Conservation (phyloP, 2,113 vertebrate genomes). For the Burhinus oedicnemus region DNA sequence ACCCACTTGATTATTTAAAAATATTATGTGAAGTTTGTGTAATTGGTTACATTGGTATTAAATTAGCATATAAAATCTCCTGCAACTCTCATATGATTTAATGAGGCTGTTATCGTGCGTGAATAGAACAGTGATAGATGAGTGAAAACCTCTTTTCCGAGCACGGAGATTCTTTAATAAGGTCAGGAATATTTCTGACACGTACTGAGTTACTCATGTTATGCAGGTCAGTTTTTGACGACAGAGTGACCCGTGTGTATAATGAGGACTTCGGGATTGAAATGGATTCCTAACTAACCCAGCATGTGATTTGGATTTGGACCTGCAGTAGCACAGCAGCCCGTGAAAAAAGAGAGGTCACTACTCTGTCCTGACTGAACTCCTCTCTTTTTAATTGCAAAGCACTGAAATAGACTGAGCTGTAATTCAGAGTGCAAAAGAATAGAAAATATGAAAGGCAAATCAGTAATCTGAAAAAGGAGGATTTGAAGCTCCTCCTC, state of each 20-base stretch:
- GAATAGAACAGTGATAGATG: conserved; percentile 63
- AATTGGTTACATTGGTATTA: conserved; percentile 60
- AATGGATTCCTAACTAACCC: conserved; percentile 33
- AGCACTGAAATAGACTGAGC: background rate
- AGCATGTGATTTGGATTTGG: conserved; percentile 29
- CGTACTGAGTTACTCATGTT: conserved; percentile 44
- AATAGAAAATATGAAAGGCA: conserved; percentile 18
- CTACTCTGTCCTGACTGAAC: conserved; percentile 13
- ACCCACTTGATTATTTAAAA: conserved; percentile 67
- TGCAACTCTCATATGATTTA: conserved; percentile 65
- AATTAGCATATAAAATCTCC: conserved; percentile 68
- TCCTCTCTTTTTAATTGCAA: conserved; percentile 33
- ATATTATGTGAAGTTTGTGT: conserved; percentile 68
- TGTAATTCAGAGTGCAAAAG: background rate
- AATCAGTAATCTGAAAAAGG: background rate
- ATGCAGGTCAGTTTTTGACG: conserved; percentile 47
- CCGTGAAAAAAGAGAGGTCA: background rate
- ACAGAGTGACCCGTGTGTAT: conserved; percentile 26
- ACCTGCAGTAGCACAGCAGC: background rate
- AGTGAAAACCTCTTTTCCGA: conserved; percentile 38
- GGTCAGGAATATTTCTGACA: conserved; percentile 60
- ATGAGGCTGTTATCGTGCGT: conserved; percentile 59
- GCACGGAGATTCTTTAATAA: conserved; percentile 40
- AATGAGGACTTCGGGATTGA: conserved; percentile 33
- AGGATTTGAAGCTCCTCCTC: background rate